These are phyloP conservation scores for Drosophila serrata DNA, from an alignment of 1,140 invertebrate genomes.

Conservation along the genomic window DNA sequence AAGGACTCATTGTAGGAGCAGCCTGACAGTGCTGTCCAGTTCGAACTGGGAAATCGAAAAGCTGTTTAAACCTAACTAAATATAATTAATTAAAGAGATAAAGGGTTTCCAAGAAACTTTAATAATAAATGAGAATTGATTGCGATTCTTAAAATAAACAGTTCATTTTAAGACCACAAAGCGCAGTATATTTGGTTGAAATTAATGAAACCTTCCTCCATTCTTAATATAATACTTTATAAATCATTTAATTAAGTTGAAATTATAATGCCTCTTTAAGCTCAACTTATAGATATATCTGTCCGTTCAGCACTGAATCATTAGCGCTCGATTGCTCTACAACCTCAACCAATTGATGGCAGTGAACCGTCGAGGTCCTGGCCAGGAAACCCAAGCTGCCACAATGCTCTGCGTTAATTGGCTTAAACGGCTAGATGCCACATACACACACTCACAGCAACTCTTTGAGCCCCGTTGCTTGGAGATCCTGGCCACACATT, in stretches of 20 bases:
- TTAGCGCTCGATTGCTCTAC: slow-evolving; percentile 14
- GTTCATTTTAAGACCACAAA: too few species aligned
- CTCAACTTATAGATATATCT: not conserved
- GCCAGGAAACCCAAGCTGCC: slow-evolving; percentile 17
- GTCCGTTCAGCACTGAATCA: slow-evolving; percentile 33
- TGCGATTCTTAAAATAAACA: not conserved
- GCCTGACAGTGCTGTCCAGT: slow-evolving; percentile 24
- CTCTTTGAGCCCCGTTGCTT: slow-evolving; percentile 9
- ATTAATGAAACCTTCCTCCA: too few species aligned
- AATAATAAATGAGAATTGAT: too few species aligned
- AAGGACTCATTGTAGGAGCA: slow-evolving; percentile 3
- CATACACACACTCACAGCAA: slow-evolving; percentile 2
- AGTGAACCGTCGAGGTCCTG: slow-evolving; percentile 4
- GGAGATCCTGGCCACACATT: slow-evolving; percentile 12
- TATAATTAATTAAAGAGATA: too few species aligned
- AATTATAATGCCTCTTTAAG: slow-evolving; percentile 5
- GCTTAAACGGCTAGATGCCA: slow-evolving; percentile 47
- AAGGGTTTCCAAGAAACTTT: too few species aligned
- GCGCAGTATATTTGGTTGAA: too few species aligned
- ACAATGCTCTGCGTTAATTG: slow-evolving; percentile 65
- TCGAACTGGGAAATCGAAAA: not conserved
- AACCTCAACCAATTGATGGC: slow-evolving; percentile 24
- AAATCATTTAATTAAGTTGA: not conserved
- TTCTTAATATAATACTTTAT: not conserved
- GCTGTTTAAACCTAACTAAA: not conserved